A percentile compares a stretch with the other conserved stretches of the same genome.
Evolutionary conservation across 1,140 invertebrate genomes (phyloP).

Genomic region (Drosophila kepulauana): DNA sequence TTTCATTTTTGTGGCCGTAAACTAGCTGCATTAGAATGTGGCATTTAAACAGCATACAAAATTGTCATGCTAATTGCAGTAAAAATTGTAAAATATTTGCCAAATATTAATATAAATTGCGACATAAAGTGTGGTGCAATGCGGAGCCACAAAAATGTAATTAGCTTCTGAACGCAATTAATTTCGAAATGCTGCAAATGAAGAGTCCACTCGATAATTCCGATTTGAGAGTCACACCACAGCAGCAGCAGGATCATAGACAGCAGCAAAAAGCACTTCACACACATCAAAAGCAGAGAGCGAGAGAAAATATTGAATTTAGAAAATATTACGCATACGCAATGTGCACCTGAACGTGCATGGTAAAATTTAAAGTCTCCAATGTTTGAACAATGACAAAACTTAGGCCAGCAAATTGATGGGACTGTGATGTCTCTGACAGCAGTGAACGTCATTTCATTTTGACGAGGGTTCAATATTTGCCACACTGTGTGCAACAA

Average conservation of each 20-base stretch:
- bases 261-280: conserved; percentile 11
- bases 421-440: conserved; percentile 64
- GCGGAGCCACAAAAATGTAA: conserved; percentile 66
- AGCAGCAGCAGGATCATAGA: background rate
- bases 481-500: conserved; percentile 57
- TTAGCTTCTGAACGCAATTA: conserved; percentile 62
- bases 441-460: conserved; percentile 63
- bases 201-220: conserved; percentile 17
- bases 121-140: conserved; percentile 36
- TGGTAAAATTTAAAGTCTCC: conserved; percentile 30
- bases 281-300: conserved; percentile 37
- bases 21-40: conserved; percentile 15
- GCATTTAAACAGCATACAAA: conserved; percentile 32
- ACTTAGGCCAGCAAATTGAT: conserved; percentile 59
- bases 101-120: conserved; percentile 62
- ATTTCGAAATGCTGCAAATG: conserved; percentile 40
- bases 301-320: conserved; percentile 39
- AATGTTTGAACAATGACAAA: conserved; percentile 38
- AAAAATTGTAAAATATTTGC: conserved; percentile 54
- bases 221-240: background rate
- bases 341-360: conserved; percentile 27
- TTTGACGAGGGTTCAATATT: conserved; percentile 70
- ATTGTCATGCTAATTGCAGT: conserved; percentile 59
- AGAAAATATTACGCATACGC: conserved; percentile 54
- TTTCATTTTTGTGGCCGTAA: conserved; percentile 30